These are phyloP conservation scores for Serinus canaria DNA, from an alignment of 2,113 vertebrate species.

Conservation along the genomic window DNA sequence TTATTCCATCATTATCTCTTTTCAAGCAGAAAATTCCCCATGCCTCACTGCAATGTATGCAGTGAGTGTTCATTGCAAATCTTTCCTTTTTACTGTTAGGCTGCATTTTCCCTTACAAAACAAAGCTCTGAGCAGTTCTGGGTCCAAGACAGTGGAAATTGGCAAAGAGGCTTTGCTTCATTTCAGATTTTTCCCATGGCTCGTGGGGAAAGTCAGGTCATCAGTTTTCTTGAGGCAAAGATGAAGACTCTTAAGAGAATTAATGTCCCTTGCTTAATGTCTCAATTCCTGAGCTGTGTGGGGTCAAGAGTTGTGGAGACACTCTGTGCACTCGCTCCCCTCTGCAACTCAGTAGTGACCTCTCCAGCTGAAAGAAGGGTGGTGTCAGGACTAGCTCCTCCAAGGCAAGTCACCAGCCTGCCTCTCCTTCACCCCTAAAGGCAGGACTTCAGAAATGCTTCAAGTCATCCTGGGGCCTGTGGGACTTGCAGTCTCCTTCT, in stretches of 20 bases:
- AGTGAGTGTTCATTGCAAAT: neutral
- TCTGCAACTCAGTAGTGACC: slow-evolving; percentile 45
- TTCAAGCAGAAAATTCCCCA: neutral
- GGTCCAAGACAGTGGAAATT: neutral
- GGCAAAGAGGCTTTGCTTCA: neutral
- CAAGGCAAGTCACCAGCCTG: neutral
- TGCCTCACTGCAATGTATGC: neutral
- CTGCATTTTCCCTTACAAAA: neutral
- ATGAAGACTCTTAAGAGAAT: slow-evolving; percentile 4
- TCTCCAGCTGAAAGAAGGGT: slow-evolving; percentile 45
- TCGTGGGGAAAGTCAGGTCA: neutral
- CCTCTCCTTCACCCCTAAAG: neutral
- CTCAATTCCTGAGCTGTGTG: neutral
- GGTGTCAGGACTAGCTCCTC: neutral
- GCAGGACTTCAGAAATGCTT: neutral
- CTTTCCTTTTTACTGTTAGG: neutral
- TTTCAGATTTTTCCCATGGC: slow-evolving; percentile 14
- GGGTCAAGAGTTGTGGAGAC: neutral
- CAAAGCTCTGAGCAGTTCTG: neutral
- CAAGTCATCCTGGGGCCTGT: neutral
- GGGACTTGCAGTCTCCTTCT: neutral
- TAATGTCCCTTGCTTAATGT: neutral
- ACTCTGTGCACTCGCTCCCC: neutral
- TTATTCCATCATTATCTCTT: neutral
- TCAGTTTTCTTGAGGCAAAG: neutral